A percentile compares a stretch with the other conserved stretches of the same genome.
phyloP scores from a whole-genome alignment of 2,888 invertebrate species.

The Neoaliturus tenellus region DNA sequence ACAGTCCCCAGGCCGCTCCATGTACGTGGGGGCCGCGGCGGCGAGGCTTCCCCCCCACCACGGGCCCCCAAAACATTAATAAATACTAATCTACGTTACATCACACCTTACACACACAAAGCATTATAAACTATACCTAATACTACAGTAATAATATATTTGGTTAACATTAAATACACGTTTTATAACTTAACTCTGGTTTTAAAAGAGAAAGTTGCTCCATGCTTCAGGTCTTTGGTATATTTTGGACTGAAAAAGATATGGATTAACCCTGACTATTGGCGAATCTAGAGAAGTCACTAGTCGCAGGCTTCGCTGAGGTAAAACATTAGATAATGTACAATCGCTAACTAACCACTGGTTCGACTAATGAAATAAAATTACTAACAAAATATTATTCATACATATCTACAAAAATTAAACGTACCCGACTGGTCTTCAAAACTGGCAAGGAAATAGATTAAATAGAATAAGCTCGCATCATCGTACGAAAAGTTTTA shows the following conservation, averaged over 20 bases:
- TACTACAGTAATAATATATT: slow-evolving; percentile 63
- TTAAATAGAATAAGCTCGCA: slow-evolving; percentile 2
- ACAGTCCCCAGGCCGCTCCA: not conserved
- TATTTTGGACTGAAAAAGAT: slow-evolving; percentile 44
- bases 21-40: not conserved
- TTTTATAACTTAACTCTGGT: slow-evolving; percentile 53
- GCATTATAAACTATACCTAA: slow-evolving; percentile 58
- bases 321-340: slow-evolving; percentile 43
- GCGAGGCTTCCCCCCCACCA: slow-evolving; percentile 16
- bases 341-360: slow-evolving; percentile 33
- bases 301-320: slow-evolving; percentile 47
- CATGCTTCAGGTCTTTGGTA: slow-evolving; percentile 52
- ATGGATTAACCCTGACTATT: slow-evolving; percentile 51
- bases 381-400: slow-evolving; percentile 52
- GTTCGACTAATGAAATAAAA: slow-evolving; percentile 45
- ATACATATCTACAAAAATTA: slow-evolving; percentile 39
- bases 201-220: slow-evolving; percentile 48
- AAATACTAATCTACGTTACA: slow-evolving; percentile 47
- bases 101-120: slow-evolving; percentile 59
- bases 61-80: slow-evolving; percentile 33
- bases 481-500: not conserved
- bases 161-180: slow-evolving; percentile 66
- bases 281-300: slow-evolving; percentile 31
- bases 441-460: slow-evolving; percentile 33
- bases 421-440: slow-evolving; percentile 3